These are phyloP conservation scores for Xanthia icteritia DNA, from an alignment of 2,888 invertebrate species.

Conservation along the genomic window DNA sequence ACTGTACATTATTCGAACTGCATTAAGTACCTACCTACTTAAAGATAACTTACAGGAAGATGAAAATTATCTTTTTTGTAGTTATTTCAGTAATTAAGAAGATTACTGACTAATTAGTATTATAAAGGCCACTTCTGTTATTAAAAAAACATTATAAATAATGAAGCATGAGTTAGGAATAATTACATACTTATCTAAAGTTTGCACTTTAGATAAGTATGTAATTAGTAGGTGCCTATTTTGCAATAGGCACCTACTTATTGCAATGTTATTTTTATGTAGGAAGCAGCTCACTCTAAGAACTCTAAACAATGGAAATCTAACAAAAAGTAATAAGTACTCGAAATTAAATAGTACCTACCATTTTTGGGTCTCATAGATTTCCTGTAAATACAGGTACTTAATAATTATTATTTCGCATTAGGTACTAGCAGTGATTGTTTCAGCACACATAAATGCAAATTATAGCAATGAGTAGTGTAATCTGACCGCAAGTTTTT, in stretches of 20 bases:
- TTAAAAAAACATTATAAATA: conserved; percentile 32
- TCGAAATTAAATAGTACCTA: not conserved
- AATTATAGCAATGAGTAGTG: not conserved
- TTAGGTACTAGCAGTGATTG: not conserved
- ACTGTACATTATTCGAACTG: not conserved
- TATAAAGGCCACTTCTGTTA: conserved; percentile 16
- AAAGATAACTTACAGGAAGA: conserved; percentile 27
- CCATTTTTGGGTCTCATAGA: not conserved
- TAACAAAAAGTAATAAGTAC: not conserved
- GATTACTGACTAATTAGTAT: conserved; percentile 29
- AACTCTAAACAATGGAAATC: conserved; percentile 1
- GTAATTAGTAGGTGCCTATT: too few species aligned
- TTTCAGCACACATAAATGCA: not conserved
- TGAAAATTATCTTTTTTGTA: conserved; percentile 19
- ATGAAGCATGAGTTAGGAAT: conserved; percentile 4
- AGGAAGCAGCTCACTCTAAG: conserved; percentile 23
- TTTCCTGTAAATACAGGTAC: too few species aligned
- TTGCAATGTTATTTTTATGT: not conserved
- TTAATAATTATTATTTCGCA: not conserved
- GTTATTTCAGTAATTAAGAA: conserved; percentile 30
- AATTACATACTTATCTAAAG: conserved; percentile 10
- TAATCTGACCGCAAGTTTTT: not conserved
- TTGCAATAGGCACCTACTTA: not conserved
- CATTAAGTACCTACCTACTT: not conserved
- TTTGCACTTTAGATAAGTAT: too few species aligned